Percentiles rank a stretch among this genome's conserved stretches.
Conservation (phyloP, 2,797 vertebrate species). For the Macrochelys suwanniensis region DNA sequence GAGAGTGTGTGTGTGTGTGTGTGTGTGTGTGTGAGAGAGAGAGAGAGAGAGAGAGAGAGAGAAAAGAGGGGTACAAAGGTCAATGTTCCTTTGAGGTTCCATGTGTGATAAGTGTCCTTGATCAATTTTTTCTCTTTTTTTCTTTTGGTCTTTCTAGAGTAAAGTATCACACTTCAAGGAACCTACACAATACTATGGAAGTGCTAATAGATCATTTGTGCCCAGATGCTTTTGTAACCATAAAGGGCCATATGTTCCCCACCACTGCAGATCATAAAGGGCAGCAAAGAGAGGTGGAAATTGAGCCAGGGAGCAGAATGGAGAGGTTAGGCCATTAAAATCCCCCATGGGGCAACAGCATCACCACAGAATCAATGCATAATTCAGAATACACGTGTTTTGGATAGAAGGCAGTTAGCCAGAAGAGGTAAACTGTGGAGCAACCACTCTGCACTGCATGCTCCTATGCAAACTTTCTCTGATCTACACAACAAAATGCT, state of each 20-base stretch:
- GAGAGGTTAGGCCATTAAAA: neutral
- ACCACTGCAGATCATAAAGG: neutral
- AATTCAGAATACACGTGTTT: neutral
- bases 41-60: too few species aligned
- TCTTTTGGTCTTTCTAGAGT: neutral
- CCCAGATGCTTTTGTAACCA: neutral
- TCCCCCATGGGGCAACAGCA: accelerated
- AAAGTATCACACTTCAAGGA: neutral
- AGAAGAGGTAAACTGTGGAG: neutral
- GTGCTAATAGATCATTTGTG: neutral
- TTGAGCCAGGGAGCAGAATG: neutral
- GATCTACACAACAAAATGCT: neutral
- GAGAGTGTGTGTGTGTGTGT: neutral
- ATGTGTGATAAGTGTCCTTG: neutral
- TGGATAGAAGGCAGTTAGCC: neutral
- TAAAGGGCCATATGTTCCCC: accelerated
- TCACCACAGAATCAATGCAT: neutral
- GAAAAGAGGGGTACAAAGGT: neutral
- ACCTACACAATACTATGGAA: accelerated
- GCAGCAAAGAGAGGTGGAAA: neutral
- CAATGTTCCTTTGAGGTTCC: conserved; percentile 8
- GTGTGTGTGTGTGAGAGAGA: neutral
- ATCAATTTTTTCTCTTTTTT: neutral
- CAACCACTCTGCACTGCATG: neutral
- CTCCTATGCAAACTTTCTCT: neutral